Evolutionary conservation across 2,797 vertebrate species (phyloP), one percentile per base, ranked within the genome.

Genomic region (Tragopan temminckii): DNA sequence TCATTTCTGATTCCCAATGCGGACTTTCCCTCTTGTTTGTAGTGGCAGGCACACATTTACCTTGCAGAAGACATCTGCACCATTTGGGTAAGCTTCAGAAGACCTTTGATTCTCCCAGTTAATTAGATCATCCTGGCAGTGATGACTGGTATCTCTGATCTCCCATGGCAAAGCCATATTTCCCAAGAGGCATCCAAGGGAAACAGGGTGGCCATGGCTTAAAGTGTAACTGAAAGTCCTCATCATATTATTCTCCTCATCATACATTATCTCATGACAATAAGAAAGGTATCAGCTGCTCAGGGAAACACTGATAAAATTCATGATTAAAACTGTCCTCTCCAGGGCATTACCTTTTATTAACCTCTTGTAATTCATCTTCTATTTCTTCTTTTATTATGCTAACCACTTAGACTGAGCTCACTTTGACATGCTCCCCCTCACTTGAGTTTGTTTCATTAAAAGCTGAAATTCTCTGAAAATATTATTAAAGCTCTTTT

Each of bases 301-400:
- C 42, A 29, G 82, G 63, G 85, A 86, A 93, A 85, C 62, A 29
- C n/a, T 35, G 77, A 78, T 74, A 78, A 79, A 82, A 89, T 62
- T 38, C 12, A 84, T 68, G 43, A 89, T 80, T 75, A 90, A 90
- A 93, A 62, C 33, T 31, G 6, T 67, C 35, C 25, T 95, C 42
- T 90, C 58, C 5, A 86, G 67, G 81, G 57, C 61, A 88, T 48
- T 52, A 48, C 2, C 76, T 85, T 96, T 94, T 89, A 80, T 89
- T 85, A 90, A 68, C 13, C 29, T 95, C 77, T 69, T 24, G 4
- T 90, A 78, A 20, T 66, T 42, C 8, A 46, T 68, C 1, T 90
- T 93, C 80, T 76, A 87, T 92, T 93, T 90, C 52, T 85, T 89
- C 46, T 25, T 62, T 42, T 55, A 80, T 88, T 91, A 46, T 86